Evolutionary conservation across 2,888 invertebrate genomes (phyloP), one percentile per base, ranked within the genome.

Genomic region (Drosophila bunnanda): DNA sequence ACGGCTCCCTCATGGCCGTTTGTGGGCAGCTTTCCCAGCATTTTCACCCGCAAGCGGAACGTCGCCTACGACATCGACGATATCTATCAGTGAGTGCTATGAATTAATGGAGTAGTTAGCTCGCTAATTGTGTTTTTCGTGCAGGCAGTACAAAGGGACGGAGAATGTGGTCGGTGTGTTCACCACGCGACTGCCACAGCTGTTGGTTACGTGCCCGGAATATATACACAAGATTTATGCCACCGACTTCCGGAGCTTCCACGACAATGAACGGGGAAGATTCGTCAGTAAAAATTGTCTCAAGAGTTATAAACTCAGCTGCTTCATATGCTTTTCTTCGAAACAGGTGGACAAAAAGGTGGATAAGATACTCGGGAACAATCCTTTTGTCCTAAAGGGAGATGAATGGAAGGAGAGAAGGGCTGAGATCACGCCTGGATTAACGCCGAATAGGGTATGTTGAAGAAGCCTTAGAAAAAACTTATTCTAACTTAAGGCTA

Each of bases 401-500:
- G 89, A 92, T 4, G 90, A 92, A 71, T 94, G 94, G 94, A 93
- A 93, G 73, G 90, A 91, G 5, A 84, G 93, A 2, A 91, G 94
- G 22, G 82, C 90, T 1, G 93, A 93, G 78, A 80, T 94, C 20
- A 93, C 93, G 4, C 93, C 93, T 0, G 93, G 93, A 6, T 93
- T 94, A 34, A 93, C 94, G 0, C 88, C 91, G 4, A 93, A 92
- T 54, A 93, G 93, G 65, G 93, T 93, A 90, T 66, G 72, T 69
- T 15, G 4, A 4, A 6, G 12, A n/a, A 20, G n/a, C 17, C 13
- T n/a, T 17, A 7, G 0, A 6, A n/a, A n/a, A n/a, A n/a, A n/a
- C n/a, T n/a, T n/a, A n/a, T n/a, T n/a, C n/a, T n/a, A n/a, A n/a
- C n/a, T n/a, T n/a, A n/a, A n/a, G n/a, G n/a, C n/a, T n/a, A n/a